These are phyloP conservation scores for Hyposoter didymator DNA, from an alignment of 2,888 invertebrate species.

Conservation along the genomic window DNA sequence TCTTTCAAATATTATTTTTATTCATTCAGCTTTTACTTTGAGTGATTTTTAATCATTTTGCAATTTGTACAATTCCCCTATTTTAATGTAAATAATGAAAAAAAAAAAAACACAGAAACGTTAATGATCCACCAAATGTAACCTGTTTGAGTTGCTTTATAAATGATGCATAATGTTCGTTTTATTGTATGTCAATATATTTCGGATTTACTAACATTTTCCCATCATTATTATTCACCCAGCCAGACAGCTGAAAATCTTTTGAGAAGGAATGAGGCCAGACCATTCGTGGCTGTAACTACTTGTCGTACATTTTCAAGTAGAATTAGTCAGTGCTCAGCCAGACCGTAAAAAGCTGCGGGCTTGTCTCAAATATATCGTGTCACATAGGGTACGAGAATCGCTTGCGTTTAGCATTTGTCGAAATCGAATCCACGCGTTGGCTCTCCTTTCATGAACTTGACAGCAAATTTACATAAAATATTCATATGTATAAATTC, in stretches of 20 bases:
- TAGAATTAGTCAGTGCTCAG: conserved; percentile 33
- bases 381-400: conserved; percentile 12
- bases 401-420: conserved; percentile 35
- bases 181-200: background rate
- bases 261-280: background rate
- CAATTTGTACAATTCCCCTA: background rate
- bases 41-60: background rate
- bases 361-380: conserved; percentile 15
- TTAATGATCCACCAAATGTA: background rate
- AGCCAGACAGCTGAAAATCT: conserved; percentile 1
- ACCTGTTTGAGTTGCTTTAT: background rate
- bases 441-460: background rate
- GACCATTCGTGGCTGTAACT: conserved; percentile 2
- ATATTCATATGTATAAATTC: background rate
- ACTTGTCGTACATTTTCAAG: conserved; percentile 20
- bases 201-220: background rate
- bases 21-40: background rate
- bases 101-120: background rate
- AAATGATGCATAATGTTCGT: background rate
- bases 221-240: background rate
- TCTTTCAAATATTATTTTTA: background rate
- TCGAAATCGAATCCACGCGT: conserved; percentile 21
- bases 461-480: background rate
- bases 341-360: conserved; percentile 1
- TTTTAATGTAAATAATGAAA: background rate